phyloP scores from a whole-genome alignment of 2,888 invertebrate species.

The Periphyllus acericola region DNA sequence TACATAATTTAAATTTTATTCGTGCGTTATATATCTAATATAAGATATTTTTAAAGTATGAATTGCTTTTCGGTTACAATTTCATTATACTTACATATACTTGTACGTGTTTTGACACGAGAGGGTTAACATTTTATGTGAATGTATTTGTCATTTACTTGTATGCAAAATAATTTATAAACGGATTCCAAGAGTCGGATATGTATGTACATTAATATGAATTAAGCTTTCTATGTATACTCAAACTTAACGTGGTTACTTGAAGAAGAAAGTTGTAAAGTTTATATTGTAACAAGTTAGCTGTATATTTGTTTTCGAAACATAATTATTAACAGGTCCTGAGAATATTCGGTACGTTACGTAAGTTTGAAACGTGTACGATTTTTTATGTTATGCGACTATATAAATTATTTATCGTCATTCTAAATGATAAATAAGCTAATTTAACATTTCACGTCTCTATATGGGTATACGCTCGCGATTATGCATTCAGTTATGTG shows the following conservation, averaged over 20 bases:
- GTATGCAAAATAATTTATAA: not conserved
- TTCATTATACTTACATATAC: not conserved
- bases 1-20: not conserved
- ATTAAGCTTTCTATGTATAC: conserved; percentile 12
- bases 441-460: too few species aligned
- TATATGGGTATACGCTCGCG: too few species aligned
- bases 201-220: not conserved
- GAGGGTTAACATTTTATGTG: not conserved
- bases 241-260: not conserved
- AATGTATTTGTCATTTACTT: conserved; percentile 28
- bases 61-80: not conserved
- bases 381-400: not conserved
- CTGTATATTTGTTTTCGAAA: not conserved
- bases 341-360: too few species aligned
- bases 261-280: not conserved
- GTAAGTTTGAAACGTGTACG: not conserved
- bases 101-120: not conserved
- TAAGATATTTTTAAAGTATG: not conserved
- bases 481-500: too few species aligned
- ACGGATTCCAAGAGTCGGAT: conserved; percentile 12
- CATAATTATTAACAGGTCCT: conserved; percentile 8
- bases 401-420: not conserved
- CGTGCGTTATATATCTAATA: not conserved
- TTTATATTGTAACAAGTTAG: conserved; percentile 21
- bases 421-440: not conserved